A percentile compares a stretch with the other conserved stretches of the same genome.
These are phyloP conservation scores for Arctia plantaginis DNA, from an alignment of 2,888 invertebrate species.

Conservation along the genomic window DNA sequence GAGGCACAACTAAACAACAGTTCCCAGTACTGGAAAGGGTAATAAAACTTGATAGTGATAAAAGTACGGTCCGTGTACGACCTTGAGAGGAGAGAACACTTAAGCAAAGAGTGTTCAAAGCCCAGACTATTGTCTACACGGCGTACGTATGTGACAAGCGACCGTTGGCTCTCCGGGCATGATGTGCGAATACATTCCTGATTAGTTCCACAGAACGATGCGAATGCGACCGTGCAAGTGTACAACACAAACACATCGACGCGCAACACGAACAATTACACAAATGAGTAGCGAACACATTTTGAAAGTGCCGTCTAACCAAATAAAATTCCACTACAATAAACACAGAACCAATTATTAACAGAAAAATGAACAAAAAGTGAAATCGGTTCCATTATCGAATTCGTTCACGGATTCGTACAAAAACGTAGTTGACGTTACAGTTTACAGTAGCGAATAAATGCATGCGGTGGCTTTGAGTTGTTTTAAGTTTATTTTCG, in stretches of 20 bases:
- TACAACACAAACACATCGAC: constrained; percentile 44
- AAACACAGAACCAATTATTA: constrained; percentile 70
- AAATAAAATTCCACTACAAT: constrained; percentile 58
- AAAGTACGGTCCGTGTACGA: constrained; percentile 51
- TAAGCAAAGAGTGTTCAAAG: constrained; percentile 69
- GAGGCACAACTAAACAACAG: constrained; percentile 30
- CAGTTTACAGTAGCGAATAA: constrained; percentile 66
- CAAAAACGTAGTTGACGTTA: constrained; percentile 67
- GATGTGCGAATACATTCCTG: constrained; percentile 78
- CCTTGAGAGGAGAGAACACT: constrained; percentile 74
- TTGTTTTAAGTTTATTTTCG: constrained; percentile 66
- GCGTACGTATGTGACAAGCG: constrained; percentile 59
- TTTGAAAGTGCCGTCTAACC: constrained; percentile 55
- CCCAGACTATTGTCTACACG: constrained; percentile 58
- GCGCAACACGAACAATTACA: constrained; percentile 48
- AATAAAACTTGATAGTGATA: constrained; percentile 38
- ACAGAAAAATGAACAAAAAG: constrained; percentile 69
- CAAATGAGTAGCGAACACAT: constrained; percentile 43
- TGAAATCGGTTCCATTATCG: constrained; percentile 76
- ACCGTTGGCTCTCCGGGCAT: constrained; percentile 58
- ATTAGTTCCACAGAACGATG: constrained; percentile 70
- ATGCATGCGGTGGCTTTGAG: constrained; percentile 55
- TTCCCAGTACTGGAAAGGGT: constrained; percentile 35
- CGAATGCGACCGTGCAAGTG: constrained; percentile 48
- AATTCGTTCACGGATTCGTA: constrained; percentile 62